These are phyloP conservation scores for Anastrepha obliqua DNA, from an alignment of 1,140 invertebrate species.

Conservation along the genomic window DNA sequence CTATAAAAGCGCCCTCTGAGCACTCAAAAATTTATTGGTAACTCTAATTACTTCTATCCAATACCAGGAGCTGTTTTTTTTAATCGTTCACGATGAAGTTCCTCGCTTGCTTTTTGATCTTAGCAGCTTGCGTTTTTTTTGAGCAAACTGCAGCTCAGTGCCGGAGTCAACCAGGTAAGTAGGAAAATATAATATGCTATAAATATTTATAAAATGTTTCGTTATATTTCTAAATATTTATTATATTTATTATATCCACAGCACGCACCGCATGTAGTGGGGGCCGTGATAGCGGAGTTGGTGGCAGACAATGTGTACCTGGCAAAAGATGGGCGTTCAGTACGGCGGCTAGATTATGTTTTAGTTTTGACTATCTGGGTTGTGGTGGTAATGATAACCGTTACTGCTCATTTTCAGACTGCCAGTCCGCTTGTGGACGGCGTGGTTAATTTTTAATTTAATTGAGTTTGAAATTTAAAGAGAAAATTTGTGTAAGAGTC, in stretches of 20 bases:
- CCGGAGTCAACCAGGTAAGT: background rate
- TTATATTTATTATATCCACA: background rate
- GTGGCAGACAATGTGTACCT: background rate
- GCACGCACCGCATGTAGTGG: background rate
- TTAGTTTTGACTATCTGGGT: background rate
- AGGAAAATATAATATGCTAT: background rate
- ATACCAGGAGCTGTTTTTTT: background rate
- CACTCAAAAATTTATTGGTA: background rate
- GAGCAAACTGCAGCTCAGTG: slow-evolving; percentile 6
- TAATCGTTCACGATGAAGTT: background rate
- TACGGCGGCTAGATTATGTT: background rate
- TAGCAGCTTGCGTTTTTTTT: background rate
- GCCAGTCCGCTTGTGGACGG: background rate
- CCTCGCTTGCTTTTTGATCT: background rate
- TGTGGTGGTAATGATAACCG: slow-evolving; percentile 17
- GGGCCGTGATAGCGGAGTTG: background rate
- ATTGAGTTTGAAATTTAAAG: too few relatives aligned
- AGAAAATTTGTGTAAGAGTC: too few relatives aligned
- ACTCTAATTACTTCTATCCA: background rate
- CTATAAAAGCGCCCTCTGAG: background rate
- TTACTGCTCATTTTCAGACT: background rate
- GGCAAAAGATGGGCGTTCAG: background rate
- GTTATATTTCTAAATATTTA: background rate
- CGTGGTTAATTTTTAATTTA: too few relatives aligned
- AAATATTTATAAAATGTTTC: background rate